A percentile compares a stretch with the other conserved stretches of the same genome.
Conservation (phyloP, 2,888 invertebrate species). For the Siphlonurus alternatus region DNA sequence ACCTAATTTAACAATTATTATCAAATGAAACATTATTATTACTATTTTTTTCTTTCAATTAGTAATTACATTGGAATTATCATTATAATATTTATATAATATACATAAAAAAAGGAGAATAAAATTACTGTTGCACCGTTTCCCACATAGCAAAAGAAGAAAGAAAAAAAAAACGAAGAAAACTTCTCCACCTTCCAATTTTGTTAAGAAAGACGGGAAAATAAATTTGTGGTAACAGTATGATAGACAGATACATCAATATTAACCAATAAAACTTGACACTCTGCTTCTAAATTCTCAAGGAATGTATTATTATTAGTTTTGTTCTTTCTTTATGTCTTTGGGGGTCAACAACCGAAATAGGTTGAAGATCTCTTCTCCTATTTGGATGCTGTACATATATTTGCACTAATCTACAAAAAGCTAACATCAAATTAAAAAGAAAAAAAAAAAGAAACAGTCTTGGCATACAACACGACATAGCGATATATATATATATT, state of each 20-base stretch:
- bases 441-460: conserved; percentile 2
- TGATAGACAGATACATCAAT: not conserved
- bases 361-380: conserved; percentile 4
- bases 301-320: conserved; percentile 1
- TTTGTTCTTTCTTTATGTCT: conserved; percentile 1
- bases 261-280: not conserved
- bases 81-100: no score
- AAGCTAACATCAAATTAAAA: conserved; percentile 8
- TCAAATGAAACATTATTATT: conserved; percentile 3
- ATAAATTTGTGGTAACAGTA: not conserved
- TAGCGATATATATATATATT: not conserved
- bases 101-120: not conserved
- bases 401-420: conserved; percentile 10
- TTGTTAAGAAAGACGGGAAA: not conserved
- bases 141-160: not conserved
- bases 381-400: not conserved
- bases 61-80: no score
- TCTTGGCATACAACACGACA: not conserved
- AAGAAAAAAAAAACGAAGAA: not conserved
- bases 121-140: not conserved
- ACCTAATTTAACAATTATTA: not conserved
- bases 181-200: not conserved
- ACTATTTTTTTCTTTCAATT: conserved; percentile 1
- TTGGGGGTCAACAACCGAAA: conserved; percentile 3
- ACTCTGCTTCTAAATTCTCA: not conserved